These are phyloP conservation scores for Nomada fabriciana DNA, from an alignment of 2,888 invertebrate species.

Conservation along the genomic window DNA sequence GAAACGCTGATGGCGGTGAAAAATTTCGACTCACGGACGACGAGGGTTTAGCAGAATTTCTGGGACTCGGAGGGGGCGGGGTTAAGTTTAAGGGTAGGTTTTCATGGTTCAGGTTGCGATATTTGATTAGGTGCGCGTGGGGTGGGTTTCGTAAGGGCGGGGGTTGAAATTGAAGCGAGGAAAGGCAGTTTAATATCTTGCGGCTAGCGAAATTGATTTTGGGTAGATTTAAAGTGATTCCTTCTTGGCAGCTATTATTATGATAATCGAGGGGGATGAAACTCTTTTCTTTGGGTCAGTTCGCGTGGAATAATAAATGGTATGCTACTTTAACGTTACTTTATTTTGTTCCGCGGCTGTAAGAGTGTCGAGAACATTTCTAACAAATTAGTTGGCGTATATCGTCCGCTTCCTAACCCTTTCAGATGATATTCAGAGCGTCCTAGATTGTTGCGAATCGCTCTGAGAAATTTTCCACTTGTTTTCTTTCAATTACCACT, in stretches of 20 bases:
- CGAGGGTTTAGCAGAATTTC: slow-evolving; percentile 1
- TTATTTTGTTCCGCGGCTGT: background rate
- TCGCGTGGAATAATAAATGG: background rate
- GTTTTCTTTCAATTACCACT: slow-evolving; percentile 61
- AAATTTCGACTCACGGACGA: slow-evolving; percentile 33
- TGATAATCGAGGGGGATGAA: background rate
- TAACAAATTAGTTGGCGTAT: background rate
- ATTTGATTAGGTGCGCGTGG: slow-evolving; percentile 1
- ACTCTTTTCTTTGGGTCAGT: background rate
- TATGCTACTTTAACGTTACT: background rate
- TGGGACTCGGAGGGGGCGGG: background rate
- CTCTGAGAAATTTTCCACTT: slow-evolving; percentile 12
- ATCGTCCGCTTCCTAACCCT: too few relatives aligned
- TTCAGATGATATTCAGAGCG: too few relatives aligned
- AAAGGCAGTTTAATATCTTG: slow-evolving; percentile 17
- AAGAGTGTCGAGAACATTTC: too few relatives aligned
- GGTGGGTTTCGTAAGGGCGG: background rate
- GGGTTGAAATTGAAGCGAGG: background rate
- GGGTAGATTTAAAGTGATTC: background rate
- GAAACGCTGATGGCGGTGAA: slow-evolving; percentile 33
- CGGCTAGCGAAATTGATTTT: background rate
- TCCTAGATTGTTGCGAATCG: background rate
- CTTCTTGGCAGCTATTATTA: background rate
- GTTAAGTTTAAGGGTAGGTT: background rate
- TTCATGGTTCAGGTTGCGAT: slow-evolving; percentile 4